These are phyloP conservation scores for Ormyrus pomaceus DNA, from an alignment of 2,888 invertebrate genomes.

Conservation along the genomic window DNA sequence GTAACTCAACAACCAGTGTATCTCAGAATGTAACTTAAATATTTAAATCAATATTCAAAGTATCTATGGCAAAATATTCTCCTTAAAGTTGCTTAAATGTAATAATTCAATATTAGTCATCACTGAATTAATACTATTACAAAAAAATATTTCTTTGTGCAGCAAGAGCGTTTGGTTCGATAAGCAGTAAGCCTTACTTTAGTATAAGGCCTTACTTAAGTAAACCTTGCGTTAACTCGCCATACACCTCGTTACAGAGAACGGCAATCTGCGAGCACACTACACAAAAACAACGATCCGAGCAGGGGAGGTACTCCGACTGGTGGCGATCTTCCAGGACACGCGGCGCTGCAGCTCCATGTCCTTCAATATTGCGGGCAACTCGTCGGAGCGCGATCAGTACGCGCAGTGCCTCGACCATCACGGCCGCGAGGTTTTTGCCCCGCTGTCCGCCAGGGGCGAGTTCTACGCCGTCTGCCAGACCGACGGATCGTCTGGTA, in stretches of 20 bases:
- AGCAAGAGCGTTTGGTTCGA: no score
- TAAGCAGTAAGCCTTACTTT: no score
- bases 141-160: no score
- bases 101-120: no score
- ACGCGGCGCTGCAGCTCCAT: slow-evolving; percentile 72
- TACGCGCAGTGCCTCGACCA: slow-evolving; percentile 77
- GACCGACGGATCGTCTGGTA: slow-evolving; percentile 73
- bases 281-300: slow-evolving; percentile 77
- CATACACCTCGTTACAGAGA: slow-evolving; percentile 63
- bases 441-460: slow-evolving; percentile 77
- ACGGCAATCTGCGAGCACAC: slow-evolving; percentile 73
- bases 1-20: no score
- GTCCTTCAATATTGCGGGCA: slow-evolving; percentile 72
- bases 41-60: no score
- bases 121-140: no score
- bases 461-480: slow-evolving; percentile 77
- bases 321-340: slow-evolving; percentile 78
- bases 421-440: slow-evolving; percentile 75
- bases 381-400: slow-evolving; percentile 73
- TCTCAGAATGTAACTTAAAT: no score
- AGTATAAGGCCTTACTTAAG: no score
- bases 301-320: slow-evolving; percentile 77
- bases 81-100: no score
- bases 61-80: no score
- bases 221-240: no score